Conservation (phyloP, 2,888 invertebrate species). For the Catocala sponsa region DNA sequence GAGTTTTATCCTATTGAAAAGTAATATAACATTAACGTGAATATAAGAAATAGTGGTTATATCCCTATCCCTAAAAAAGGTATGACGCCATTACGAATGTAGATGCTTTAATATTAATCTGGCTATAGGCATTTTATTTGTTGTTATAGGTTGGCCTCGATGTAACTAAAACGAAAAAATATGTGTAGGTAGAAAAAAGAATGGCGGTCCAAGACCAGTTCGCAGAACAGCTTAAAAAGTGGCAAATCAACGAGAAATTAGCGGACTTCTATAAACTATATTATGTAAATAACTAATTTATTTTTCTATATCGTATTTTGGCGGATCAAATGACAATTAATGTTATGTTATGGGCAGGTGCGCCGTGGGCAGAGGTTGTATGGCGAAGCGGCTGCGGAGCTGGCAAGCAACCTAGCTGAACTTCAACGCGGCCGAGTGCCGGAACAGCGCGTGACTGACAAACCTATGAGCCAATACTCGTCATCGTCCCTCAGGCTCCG, state of each 20-base stretch:
- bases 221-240: too few species aligned
- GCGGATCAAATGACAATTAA: constrained; percentile 17
- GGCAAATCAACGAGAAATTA: too few species aligned
- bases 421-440: constrained; percentile 65
- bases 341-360: constrained; percentile 58
- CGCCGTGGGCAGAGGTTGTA: constrained; percentile 72
- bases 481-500: constrained; percentile 63
- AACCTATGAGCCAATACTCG: constrained; percentile 64
- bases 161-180: too few species aligned
- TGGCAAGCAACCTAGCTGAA: constrained; percentile 73
- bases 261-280: too few species aligned
- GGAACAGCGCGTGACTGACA: constrained; percentile 66
- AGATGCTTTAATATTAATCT: background rate
- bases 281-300: background rate
- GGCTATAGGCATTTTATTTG: background rate
- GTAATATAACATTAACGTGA: too few species aligned
- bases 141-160: too few species aligned
- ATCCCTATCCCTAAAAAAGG: too few species aligned
- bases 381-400: constrained; percentile 75
- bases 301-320: background rate
- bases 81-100: too few species aligned
- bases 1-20: too few species aligned
- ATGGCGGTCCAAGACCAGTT: too few species aligned
- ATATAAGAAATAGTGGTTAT: too few species aligned
- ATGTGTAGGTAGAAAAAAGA: too few species aligned